Evolutionary conservation across 2,113 vertebrate genomes (phyloP).

Genomic region (Oceanodroma tethys): DNA sequence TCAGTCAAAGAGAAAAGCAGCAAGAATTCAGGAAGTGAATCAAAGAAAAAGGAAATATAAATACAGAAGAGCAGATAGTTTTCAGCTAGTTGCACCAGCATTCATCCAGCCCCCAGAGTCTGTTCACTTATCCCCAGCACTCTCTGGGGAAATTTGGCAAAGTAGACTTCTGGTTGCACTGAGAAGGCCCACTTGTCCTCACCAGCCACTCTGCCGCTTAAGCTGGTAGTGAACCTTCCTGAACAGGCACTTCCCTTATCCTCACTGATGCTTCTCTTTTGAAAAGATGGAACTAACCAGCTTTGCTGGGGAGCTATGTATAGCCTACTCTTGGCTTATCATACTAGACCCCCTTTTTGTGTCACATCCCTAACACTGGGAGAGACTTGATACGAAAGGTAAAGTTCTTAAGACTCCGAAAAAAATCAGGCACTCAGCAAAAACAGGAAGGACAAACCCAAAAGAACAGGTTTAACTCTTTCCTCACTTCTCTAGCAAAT

Average conservation of each 20-base stretch:
- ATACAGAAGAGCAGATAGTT: background rate
- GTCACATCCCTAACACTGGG: accelerated
- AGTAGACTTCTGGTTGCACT: background rate
- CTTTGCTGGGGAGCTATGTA: background rate
- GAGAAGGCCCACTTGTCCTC: background rate
- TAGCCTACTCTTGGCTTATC: background rate
- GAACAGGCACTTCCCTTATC: background rate
- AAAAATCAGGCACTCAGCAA: background rate
- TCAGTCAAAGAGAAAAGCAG: constrained; percentile 14
- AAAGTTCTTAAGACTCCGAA: background rate
- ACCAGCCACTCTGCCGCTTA: background rate
- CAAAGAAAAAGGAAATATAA: constrained; percentile 33
- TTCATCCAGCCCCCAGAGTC: background rate
- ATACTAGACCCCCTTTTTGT: background rate
- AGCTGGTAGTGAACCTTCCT: background rate
- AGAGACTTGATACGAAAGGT: background rate
- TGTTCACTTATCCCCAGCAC: background rate
- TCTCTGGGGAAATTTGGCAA: background rate
- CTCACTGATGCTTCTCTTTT: background rate
- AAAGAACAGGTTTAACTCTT: background rate
- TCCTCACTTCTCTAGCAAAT: background rate
- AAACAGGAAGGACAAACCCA: background rate
- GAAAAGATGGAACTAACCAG: background rate
- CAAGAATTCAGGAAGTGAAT: constrained; percentile 28
- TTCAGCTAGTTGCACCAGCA: background rate